Evolutionary conservation across 2,113 vertebrate genomes (phyloP).

Genomic region (Eurypyga helias): DNA sequence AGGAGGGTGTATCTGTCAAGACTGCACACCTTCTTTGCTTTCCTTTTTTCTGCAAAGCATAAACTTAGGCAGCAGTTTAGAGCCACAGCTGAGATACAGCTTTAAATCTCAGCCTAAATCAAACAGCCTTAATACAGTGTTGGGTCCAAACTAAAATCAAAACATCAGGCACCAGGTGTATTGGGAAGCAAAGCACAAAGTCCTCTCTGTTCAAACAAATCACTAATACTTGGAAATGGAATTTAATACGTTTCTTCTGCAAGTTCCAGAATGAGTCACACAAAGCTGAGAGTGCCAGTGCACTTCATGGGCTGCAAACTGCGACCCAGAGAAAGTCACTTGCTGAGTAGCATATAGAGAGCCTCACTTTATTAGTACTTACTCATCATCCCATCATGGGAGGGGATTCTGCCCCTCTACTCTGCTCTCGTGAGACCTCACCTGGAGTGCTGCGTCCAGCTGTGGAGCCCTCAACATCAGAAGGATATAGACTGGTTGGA

Average conservation of each 20-base stretch:
- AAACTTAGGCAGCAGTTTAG: background rate
- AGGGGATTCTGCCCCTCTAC: no score
- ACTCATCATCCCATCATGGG: no score
- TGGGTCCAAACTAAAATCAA: background rate
- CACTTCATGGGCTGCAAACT: background rate
- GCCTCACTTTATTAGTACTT: background rate
- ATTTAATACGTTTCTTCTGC: background rate
- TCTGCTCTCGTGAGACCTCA: no score
- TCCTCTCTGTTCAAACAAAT: background rate
- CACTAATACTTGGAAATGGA: background rate
- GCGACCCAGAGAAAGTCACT: background rate
- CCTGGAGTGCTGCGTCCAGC: no score
- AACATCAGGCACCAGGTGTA: background rate
- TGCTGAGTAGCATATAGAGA: background rate
- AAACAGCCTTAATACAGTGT: background rate
- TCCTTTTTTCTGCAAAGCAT: no score
- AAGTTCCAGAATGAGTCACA: background rate
- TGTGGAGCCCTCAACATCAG: no score
- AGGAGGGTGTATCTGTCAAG: background rate
- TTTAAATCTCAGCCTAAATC: background rate
- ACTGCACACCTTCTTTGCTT: background rate
- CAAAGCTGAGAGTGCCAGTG: background rate
- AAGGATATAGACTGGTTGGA: no score
- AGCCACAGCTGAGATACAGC: background rate
- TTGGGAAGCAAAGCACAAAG: background rate